Base-by-base conservation (phyloP, 1,140 invertebrate species). In the Geopemphigus sp. region DNA sequence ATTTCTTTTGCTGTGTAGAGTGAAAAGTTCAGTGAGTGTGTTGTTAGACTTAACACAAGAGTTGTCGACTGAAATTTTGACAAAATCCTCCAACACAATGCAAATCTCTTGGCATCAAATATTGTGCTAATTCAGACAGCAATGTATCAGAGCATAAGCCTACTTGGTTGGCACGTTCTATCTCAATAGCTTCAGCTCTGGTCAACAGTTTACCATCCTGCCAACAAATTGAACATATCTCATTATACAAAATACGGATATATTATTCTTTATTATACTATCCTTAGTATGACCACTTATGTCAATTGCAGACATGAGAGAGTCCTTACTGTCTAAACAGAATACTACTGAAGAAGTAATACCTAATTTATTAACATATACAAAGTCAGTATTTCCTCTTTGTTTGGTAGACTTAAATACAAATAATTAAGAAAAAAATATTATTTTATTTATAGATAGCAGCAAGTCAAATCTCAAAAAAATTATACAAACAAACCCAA, bases 241-340 rank as follows among this genome's bases (percentile, higher is more conserved):
- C 50, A 22, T 70, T 4, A n/a, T 24, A 64, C 19, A 11, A 54
- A 53, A n/a, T n/a, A n/a, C n/a, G n/a, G n/a, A n/a, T n/a, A n/a
- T n/a, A n/a, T n/a, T n/a, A n/a, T n/a, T n/a, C n/a, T n/a, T n/a
- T n/a, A n/a, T n/a, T n/a, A n/a, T n/a, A n/a, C n/a, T n/a, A 85
- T 98, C 98, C 81, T 99, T 96, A 22, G 98, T 99, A 0, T 98
- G 93, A 0, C 98, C 98, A 82, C 98, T 89, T 80, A 99, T 89
- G 19, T 99, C 91, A 83, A 99, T 90, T 0, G 98, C 99, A 0
- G 96, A 90, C 81, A 99, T 93, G 29, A 92, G 90, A 45, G 93
- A 95, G 82, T 96, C n/a, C n/a, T n/a, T n/a, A n/a, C n/a, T n/a
- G n/a, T n/a, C 91, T 86, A 95, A 89, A 82, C 90, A 90, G 87